Conservation (phyloP, 2,888 invertebrate genomes). For the Lymantria monacha region DNA sequence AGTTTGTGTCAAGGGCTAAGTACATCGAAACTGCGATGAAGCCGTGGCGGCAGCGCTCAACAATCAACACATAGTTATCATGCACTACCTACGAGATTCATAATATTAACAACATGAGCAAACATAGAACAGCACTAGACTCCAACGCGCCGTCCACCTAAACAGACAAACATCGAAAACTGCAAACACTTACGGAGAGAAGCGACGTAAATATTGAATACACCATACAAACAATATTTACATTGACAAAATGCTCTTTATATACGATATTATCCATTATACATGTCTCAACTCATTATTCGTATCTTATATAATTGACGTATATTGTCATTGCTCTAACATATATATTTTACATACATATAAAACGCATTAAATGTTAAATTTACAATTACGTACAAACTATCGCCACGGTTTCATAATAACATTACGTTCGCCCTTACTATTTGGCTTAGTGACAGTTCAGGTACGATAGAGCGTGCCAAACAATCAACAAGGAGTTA, state of each 20-base stretch:
- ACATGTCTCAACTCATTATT: conserved; percentile 50
- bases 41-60: conserved; percentile 59
- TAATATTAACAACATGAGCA: conserved; percentile 53
- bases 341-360: conserved; percentile 45
- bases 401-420: conserved; percentile 62
- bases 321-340: conserved; percentile 69
- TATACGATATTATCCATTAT: conserved; percentile 24
- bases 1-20: conserved; percentile 37
- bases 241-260: conserved; percentile 38
- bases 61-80: conserved; percentile 38
- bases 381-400: conserved; percentile 40
- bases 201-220: conserved; percentile 35
- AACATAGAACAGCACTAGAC: conserved; percentile 42
- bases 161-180: conserved; percentile 33
- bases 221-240: conserved; percentile 43
- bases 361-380: conserved; percentile 44
- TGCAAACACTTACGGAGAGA: conserved; percentile 17
- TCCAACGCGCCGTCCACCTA: conserved; percentile 21
- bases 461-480: conserved; percentile 71
- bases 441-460: conserved; percentile 63
- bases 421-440: conserved; percentile 41
- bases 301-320: conserved; percentile 69
- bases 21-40: conserved; percentile 40
- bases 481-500: conserved; percentile 41
- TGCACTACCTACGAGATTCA: conserved; percentile 66